Evolutionary conservation across 2,888 invertebrate species (phyloP).

Genomic region (Leptodirus hochenwartii): DNA sequence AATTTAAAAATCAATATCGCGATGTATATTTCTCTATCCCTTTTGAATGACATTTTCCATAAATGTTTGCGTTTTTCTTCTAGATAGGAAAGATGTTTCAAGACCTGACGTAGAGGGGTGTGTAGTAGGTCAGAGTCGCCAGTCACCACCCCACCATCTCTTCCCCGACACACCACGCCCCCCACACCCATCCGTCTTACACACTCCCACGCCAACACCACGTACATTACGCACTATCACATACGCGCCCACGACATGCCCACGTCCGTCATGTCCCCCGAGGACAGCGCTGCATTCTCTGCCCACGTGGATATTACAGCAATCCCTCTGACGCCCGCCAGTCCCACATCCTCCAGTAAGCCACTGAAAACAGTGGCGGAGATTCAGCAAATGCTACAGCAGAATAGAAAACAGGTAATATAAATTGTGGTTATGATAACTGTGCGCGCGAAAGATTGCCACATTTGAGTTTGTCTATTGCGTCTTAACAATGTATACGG

Average conservation of each 20-base stretch:
- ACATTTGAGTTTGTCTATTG: no score
- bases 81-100: slow-evolving; percentile 26
- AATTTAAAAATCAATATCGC: no score
- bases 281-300: neutral
- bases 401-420: slow-evolving; percentile 20
- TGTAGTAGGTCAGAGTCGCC: slow-evolving; percentile 12
- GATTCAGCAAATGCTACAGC: slow-evolving; percentile 50
- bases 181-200: no score
- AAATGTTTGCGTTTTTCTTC: no score
- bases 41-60: no score
- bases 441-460: no score
- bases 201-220: no score
- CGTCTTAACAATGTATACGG: no score
- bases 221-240: neutral
- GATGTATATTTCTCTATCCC: no score
- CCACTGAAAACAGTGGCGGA: slow-evolving; percentile 63
- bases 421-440: no score
- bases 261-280: neutral
- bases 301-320: neutral
- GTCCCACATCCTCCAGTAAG: slow-evolving; percentile 45
- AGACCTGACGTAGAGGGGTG: slow-evolving; percentile 23
- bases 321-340: neutral
- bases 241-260: neutral
- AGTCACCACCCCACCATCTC: slow-evolving; percentile 13
- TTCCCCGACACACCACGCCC: no score